Conservation (phyloP, 2,888 invertebrate genomes). For the Brenthis hecate region DNA sequence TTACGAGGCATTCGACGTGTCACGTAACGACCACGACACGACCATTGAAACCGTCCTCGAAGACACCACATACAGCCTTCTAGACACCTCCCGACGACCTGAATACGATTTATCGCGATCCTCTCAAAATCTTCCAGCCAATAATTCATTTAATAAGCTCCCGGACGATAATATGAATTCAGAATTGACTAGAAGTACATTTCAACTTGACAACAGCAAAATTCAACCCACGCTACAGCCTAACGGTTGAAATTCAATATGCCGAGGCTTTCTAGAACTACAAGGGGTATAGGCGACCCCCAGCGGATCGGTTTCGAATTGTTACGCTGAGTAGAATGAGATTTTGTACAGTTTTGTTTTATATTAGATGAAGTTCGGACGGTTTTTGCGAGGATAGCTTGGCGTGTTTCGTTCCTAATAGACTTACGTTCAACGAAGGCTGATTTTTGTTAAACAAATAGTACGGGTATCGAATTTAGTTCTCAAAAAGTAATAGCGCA, state of each 20-base stretch:
- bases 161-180: slow-evolving; percentile 79
- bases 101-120: slow-evolving; percentile 47
- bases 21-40: slow-evolving; percentile 60
- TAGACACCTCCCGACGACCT: slow-evolving; percentile 63
- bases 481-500: slow-evolving; percentile 47
- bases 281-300: slow-evolving; percentile 73
- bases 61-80: slow-evolving; percentile 50
- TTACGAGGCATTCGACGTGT: slow-evolving; percentile 59
- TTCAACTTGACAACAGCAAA: slow-evolving; percentile 67
- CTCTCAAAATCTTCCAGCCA: slow-evolving; percentile 42
- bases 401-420: slow-evolving; percentile 75
- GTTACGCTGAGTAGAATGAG: slow-evolving; percentile 43
- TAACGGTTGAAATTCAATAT: slow-evolving; percentile 64
- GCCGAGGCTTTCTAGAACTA: slow-evolving; percentile 52
- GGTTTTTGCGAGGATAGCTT: slow-evolving; percentile 65
- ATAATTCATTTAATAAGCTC: slow-evolving; percentile 62
- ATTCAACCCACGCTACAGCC: slow-evolving; percentile 72
- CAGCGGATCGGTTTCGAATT: slow-evolving; percentile 42
- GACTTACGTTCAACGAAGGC: slow-evolving; percentile 76
- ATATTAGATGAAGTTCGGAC: slow-evolving; percentile 26
- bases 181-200: slow-evolving; percentile 58
- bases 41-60: slow-evolving; percentile 62
- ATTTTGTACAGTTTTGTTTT: slow-evolving; percentile 59
- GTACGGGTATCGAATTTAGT: slow-evolving; percentile 67
- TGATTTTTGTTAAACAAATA: slow-evolving; percentile 71